A percentile compares a stretch with the other conserved stretches of the same genome.
These are phyloP conservation scores for Drosophila serrata DNA, from an alignment of 1,140 invertebrate species.

Conservation along the genomic window DNA sequence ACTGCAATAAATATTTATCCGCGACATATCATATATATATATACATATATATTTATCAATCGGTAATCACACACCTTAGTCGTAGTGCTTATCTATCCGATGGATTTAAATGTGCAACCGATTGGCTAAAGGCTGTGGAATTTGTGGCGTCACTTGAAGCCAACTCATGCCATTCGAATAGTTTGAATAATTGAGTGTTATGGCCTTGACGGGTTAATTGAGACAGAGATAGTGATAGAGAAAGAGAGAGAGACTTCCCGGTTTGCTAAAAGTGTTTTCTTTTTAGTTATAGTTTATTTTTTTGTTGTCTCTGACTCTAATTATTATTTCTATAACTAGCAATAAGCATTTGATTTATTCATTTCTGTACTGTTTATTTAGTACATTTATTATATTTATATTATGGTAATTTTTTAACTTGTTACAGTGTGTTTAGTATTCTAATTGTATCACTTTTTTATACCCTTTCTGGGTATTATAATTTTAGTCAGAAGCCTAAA, in stretches of 20 bases:
- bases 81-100: slow-evolving; percentile 2
- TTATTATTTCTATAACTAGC: neutral
- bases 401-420: too few relatives aligned
- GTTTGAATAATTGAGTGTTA: slow-evolving; percentile 27
- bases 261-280: slow-evolving; percentile 21
- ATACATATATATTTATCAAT: neutral
- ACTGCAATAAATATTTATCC: neutral
- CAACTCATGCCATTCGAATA: neutral
- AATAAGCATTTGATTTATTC: neutral
- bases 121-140: slow-evolving; percentile 5
- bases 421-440: too few relatives aligned
- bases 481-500: too few relatives aligned
- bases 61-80: slow-evolving; percentile 6
- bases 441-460: too few relatives aligned
- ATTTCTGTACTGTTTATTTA: too few relatives aligned
- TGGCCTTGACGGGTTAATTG: slow-evolving; percentile 29
- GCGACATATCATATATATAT: neutral
- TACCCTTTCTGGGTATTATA: too few relatives aligned
- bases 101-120: slow-evolving; percentile 4
- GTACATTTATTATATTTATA: too few relatives aligned
- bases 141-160: neutral
- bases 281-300: neutral
- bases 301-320: neutral
- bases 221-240: neutral
- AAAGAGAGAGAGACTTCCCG: slow-evolving; percentile 11